Evolutionary conservation across 1,140 invertebrate species (phyloP), one percentile per base, ranked within the genome.

Genomic region (Drosophila hydei): DNA sequence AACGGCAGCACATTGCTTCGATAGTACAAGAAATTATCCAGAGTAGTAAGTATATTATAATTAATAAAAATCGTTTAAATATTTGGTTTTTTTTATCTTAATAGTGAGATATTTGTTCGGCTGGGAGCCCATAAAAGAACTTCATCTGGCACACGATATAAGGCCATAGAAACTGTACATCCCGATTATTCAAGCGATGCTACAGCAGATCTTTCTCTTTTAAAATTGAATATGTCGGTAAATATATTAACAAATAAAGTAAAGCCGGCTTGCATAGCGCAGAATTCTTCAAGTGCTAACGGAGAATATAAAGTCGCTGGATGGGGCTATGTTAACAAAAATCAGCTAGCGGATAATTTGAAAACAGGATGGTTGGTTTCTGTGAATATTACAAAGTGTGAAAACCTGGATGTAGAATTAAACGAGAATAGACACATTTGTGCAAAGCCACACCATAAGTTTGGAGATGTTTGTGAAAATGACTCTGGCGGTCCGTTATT

Each of bases 401-500:
- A 0, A 7, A 0, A 4, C 1, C 0, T 4, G 6, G 23, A 36
- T 1, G 3, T 1, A 1, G 4, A 4, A 0, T 2, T 25, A 9
- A 12, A 48, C 16, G 1, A 0, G n/a, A 11, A 27, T 2, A 33
- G 9, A 18, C 21, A 38, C 21, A 25, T 69, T 16, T 70, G 67
- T 54, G 42, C n/a, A n/a, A 7, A n/a, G 0, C 50, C 21, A 23
- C 5, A 38, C 0, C 3, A 25, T 2, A 1, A 1, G 0, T 4
- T 0, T 14, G 67, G 50, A 47, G 67, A 63, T 25, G 43, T 14
- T 25, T 70, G 67, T 12, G 0, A 4, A 5, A 25, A 36, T n/a
- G 67, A 70, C 21, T 70, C 67, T 33, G 67, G 68, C 0, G 61
- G 68, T 36, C 68, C 68, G 8, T 1, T 64, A 16, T 71, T 71